Percentiles rank a stretch among this genome's conserved stretches.
Conservation (phyloP, 2,888 invertebrate genomes). For the Lottia gigantea region DNA sequence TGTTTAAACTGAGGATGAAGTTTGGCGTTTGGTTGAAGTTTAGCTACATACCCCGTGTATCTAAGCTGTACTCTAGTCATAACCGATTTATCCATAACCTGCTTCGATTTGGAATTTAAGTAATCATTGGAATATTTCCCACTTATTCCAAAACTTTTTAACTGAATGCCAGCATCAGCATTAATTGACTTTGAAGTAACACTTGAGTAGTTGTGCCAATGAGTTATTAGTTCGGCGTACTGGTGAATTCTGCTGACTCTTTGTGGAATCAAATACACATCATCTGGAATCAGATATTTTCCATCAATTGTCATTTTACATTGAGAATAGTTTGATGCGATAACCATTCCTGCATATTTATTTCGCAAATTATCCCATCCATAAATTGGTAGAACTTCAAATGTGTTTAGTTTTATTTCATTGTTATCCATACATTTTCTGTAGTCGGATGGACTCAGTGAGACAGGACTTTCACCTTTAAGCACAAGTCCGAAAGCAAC, state of each 20-base stretch:
- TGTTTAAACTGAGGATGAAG: constrained; percentile 40
- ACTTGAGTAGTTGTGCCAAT: constrained; percentile 44
- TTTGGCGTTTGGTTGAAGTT: constrained; percentile 39
- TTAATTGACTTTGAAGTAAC: constrained; percentile 31
- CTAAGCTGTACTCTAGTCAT: constrained; percentile 34
- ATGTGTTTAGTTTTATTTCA: constrained; percentile 26
- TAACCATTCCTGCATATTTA: constrained; percentile 43
- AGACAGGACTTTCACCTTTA: too few species aligned
- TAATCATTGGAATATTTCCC: constrained; percentile 49
- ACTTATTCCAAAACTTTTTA: constrained; percentile 31
- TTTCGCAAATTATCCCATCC: constrained; percentile 61
- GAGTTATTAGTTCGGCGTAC: constrained; percentile 42
- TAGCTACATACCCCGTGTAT: constrained; percentile 41
- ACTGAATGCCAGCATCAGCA: constrained; percentile 18
- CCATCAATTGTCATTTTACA: constrained; percentile 55
- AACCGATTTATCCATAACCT: constrained; percentile 38
- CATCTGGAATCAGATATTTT: constrained; percentile 52
- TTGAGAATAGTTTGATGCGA: constrained; percentile 43
- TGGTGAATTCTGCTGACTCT: constrained; percentile 48
- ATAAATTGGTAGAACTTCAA: constrained; percentile 53
- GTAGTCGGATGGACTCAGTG: neutral
- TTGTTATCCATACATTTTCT: neutral
- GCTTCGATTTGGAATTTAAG: constrained; percentile 38
- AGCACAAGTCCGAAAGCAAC: too few species aligned
- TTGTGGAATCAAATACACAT: constrained; percentile 44